phyloP scores from a whole-genome alignment of 2,113 vertebrate genomes.

The Seriola aureovittata region DNA sequence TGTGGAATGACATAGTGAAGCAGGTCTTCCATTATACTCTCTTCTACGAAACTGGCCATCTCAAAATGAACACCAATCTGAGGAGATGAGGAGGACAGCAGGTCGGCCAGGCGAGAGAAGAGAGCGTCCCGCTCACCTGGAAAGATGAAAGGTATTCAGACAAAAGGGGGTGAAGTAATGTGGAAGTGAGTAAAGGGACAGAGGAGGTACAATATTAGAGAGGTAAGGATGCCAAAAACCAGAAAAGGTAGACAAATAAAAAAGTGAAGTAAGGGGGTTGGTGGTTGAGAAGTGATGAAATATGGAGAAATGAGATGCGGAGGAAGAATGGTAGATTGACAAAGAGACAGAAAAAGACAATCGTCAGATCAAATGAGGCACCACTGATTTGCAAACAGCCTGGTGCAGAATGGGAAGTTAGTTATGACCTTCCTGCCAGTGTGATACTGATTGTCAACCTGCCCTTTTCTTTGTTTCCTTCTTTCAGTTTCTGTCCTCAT shows the following conservation, averaged over 20 bases:
- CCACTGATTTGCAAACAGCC: neutral
- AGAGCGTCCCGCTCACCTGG: slow-evolving; percentile 84
- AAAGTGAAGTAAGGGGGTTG: too few relatives aligned
- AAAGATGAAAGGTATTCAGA: slow-evolving; percentile 6
- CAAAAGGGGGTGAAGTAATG: neutral
- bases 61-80: slow-evolving; percentile 86
- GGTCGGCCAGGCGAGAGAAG: slow-evolving; percentile 76
- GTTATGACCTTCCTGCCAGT: too few relatives aligned
- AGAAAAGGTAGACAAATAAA: neutral
- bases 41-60: slow-evolving; percentile 90
- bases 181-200: too few relatives aligned
- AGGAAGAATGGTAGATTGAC: too few relatives aligned
- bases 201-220: too few relatives aligned
- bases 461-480: too few relatives aligned
- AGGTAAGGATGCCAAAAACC: neutral
- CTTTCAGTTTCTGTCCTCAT: neutral
- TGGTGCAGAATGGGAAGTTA: too few relatives aligned
- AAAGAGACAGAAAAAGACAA: neutral
- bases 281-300: too few relatives aligned
- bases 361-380: neutral
- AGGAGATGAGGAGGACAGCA: slow-evolving; percentile 80
- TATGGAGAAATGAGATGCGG: too few relatives aligned
- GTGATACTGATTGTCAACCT: neutral
- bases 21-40: slow-evolving; percentile 84
- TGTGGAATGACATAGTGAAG: slow-evolving; percentile 82